Evolutionary conservation across 2,888 invertebrate genomes (phyloP), one percentile per base, ranked within the genome.

Genomic region (Ctena decussata): DNA sequence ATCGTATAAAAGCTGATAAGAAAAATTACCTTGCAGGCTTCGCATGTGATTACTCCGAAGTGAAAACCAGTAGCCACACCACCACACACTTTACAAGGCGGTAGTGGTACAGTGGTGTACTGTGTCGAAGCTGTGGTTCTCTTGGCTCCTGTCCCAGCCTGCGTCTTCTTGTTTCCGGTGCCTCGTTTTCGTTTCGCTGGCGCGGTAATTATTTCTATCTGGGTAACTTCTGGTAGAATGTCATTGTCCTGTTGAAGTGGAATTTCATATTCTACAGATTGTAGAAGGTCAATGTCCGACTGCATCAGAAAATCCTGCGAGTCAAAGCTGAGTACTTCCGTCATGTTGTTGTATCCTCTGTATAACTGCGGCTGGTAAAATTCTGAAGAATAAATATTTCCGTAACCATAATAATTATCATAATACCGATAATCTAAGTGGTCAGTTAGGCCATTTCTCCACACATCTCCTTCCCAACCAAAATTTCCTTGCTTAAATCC

Each of bases 31-130:
- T 92, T 92, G 84, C 92, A 92, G 6, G 92, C 91, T 69, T 92
- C 92, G 60, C 92, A 92, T 0, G 92, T 92, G 71, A 91, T 91
- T 1, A 92, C 91, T 8, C 92, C 92, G 86, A 91, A 92, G 73
- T 92, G 92, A 70, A 91, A 90, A 8, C 92, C 92, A 12, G 92
- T 91, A 5, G 92, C 91, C 15, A 75, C 77, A 35, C 91, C 92
- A 32, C 86, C 76, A 78, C 92, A 92, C n/a, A 92, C 87, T 76
- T 90, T 90, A 70, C 92, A 92, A n/a, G 92, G 92, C 27, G 92
- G 92, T 0, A 92, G 85, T 27, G 90, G 89, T n/a, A 91, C 84
- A 0, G 91, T 84, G 2, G 89, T 89, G 57, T 89, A 89, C 21
- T 85, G 77, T 0, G 78, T 57, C 21, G 77, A 35, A 3, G 72